Conservation (phyloP, 2,888 invertebrate species). For the Chymomyza procnemis region DNA sequence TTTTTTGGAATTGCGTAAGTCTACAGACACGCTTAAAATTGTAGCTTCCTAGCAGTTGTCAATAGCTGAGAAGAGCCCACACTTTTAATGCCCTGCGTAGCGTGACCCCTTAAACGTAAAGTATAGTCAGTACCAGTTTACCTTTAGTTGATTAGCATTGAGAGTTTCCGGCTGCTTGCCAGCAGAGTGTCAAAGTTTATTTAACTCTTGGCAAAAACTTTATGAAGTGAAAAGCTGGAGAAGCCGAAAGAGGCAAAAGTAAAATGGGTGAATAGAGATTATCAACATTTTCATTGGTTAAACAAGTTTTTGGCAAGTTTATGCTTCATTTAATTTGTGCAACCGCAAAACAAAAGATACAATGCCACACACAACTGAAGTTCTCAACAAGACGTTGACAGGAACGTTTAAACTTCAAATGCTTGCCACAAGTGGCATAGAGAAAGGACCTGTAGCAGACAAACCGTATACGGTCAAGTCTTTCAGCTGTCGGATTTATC, state of each 20-base stretch:
- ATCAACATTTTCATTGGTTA: slow-evolving; percentile 37
- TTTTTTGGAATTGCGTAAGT: too few relatives aligned
- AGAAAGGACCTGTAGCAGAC: not conserved
- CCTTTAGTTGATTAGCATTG: slow-evolving; percentile 41
- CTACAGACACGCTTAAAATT: too few relatives aligned
- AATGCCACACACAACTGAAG: not conserved
- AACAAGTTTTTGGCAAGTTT: slow-evolving; percentile 56
- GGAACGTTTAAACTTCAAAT: not conserved
- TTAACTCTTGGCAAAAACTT: slow-evolving; percentile 62
- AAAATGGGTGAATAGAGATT: slow-evolving; percentile 32
- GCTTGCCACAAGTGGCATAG: slow-evolving; percentile 1
- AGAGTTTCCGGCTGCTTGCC: slow-evolving; percentile 17
- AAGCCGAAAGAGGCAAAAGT: slow-evolving; percentile 2
- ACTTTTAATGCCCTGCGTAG: too few relatives aligned
- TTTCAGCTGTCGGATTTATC: slow-evolving; percentile 54
- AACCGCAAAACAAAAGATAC: not conserved
- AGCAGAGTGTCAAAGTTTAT: slow-evolving; percentile 55
- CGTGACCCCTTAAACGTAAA: not conserved
- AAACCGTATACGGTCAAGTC: slow-evolving; percentile 18
- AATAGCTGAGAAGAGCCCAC: too few relatives aligned
- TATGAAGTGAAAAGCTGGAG: slow-evolving; percentile 18
- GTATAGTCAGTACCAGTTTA: not conserved
- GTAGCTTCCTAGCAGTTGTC: too few relatives aligned
- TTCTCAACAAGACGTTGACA: not conserved
- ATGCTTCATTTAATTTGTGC: slow-evolving; percentile 58